Percentiles rank a stretch among this genome's conserved stretches.
Evolutionary conservation across 2,113 vertebrate genomes (phyloP).

Genomic region (Corythornis madagascariensis): DNA sequence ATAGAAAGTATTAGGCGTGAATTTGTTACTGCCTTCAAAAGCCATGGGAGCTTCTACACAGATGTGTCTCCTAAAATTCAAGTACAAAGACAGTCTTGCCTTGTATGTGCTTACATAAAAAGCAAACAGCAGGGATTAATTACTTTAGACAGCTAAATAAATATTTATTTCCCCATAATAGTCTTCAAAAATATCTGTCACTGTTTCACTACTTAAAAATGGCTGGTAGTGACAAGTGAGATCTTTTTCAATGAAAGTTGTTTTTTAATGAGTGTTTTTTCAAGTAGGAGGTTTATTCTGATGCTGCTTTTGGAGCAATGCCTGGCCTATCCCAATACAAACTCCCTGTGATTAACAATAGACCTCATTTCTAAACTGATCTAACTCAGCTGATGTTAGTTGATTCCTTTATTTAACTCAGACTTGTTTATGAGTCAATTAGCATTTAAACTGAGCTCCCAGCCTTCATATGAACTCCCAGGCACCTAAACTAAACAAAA

Average conservation of each 20-base stretch:
- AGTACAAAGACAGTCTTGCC: conserved; percentile 65
- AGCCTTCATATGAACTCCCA: conserved; percentile 4
- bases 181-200: conserved; percentile 69
- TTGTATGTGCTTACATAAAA: conserved; percentile 71
- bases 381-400: conserved; percentile 51
- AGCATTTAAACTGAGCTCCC: conserved; percentile 52
- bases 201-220: conserved; percentile 56
- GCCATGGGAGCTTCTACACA: background rate
- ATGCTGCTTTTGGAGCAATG: conserved; percentile 53
- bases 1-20: background rate
- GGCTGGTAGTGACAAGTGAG: conserved; percentile 51
- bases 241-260: conserved; percentile 62
- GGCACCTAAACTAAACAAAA: conserved; percentile 31
- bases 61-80: conserved; percentile 39
- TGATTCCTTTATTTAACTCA: conserved; percentile 58
- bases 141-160: conserved; percentile 76
- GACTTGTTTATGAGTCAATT: conserved; percentile 62
- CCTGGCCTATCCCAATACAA: conserved; percentile 52
- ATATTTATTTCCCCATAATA: conserved; percentile 74
- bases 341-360: conserved; percentile 61
- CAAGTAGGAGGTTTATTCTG: conserved; percentile 53
- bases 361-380: conserved; percentile 51
- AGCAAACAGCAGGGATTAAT: conserved; percentile 71
- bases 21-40: conserved; percentile 48
- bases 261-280: conserved; percentile 67